Evolutionary conservation across 2,888 invertebrate genomes (phyloP).

Genomic region (Drosophila tanythrix): DNA sequence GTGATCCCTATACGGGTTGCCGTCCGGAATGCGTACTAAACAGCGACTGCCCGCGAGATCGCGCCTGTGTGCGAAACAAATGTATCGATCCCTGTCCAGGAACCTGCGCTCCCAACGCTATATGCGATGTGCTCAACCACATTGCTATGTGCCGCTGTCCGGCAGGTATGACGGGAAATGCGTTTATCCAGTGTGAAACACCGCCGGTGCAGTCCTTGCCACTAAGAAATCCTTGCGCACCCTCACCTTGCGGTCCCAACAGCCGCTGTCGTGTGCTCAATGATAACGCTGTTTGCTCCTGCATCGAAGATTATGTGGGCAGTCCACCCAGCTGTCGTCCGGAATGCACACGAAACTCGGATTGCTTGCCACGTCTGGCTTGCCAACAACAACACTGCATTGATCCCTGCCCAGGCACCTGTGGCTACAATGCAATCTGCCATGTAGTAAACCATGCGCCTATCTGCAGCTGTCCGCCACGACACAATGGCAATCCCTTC

Average conservation of each 20-base stretch:
- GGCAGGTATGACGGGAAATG: slow-evolving; percentile 90
- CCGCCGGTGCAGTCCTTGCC: slow-evolving; percentile 44
- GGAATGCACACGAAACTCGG: slow-evolving; percentile 91
- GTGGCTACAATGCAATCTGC: slow-evolving; percentile 90
- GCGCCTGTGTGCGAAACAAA: slow-evolving; percentile 90
- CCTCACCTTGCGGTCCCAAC: slow-evolving; percentile 91
- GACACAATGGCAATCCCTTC: slow-evolving; percentile 91
- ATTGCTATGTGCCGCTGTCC: slow-evolving; percentile 91
- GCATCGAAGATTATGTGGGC: slow-evolving; percentile 89
- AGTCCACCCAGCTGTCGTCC: slow-evolving; percentile 92
- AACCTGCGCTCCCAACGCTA: slow-evolving; percentile 91
- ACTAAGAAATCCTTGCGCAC: slow-evolving; percentile 88
- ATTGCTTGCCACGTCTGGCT: slow-evolving; percentile 90
- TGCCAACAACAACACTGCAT: slow-evolving; percentile 92
- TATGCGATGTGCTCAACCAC: slow-evolving; percentile 91
- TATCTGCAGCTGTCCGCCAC: slow-evolving; percentile 90
- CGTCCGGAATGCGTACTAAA: slow-evolving; percentile 92
- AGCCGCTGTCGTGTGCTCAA: slow-evolving; percentile 88
- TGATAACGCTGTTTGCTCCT: slow-evolving; percentile 90
- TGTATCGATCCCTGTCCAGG: slow-evolving; percentile 92
- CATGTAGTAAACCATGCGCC: slow-evolving; percentile 92
- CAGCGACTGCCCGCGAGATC: slow-evolving; percentile 89
- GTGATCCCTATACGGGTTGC: slow-evolving; percentile 91
- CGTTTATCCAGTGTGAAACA: slow-evolving; percentile 87
- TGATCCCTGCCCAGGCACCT: slow-evolving; percentile 92